Percentiles rank a stretch among this genome's conserved stretches.
These are phyloP conservation scores for Helicolenus hilgendorfi DNA, from an alignment of 2,797 vertebrate genomes.

Conservation along the genomic window DNA sequence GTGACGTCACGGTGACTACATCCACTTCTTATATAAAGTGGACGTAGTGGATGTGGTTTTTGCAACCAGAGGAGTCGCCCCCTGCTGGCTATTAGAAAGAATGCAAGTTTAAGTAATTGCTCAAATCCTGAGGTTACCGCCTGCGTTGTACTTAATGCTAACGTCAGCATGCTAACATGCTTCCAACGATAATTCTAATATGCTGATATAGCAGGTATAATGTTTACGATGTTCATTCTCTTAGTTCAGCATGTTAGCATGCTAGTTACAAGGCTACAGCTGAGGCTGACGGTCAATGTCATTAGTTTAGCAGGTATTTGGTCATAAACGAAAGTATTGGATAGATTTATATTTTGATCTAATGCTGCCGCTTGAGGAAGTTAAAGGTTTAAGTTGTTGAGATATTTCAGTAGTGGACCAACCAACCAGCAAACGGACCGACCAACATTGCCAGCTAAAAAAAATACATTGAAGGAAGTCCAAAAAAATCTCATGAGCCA, in stretches of 20 bases:
- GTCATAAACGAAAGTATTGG: not conserved
- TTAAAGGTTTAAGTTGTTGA: not conserved
- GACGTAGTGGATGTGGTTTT: too few relatives aligned
- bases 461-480: not conserved
- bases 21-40: too few relatives aligned
- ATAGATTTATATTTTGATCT: rapidly evolving
- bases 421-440: not conserved
- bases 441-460: not conserved
- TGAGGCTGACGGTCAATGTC: rapidly evolving
- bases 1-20: too few relatives aligned
- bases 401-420: not conserved
- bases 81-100: not conserved
- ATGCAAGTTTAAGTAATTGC: not conserved
- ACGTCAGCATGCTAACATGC: not conserved
- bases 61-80: not conserved
- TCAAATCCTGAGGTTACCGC: not conserved
- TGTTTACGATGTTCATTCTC: not conserved
- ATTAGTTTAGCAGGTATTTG: not conserved
- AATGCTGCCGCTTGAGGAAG: rapidly evolving
- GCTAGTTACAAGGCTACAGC: not conserved
- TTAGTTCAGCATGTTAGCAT: not conserved
- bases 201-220: not conserved
- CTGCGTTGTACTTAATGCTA: not conserved
- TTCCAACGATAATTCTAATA: not conserved
- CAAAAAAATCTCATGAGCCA: not conserved